Percentiles rank a stretch among this genome's conserved stretches.
These are phyloP conservation scores for Nemurella pictetii DNA, from an alignment of 2,888 invertebrate species.

Conservation along the genomic window DNA sequence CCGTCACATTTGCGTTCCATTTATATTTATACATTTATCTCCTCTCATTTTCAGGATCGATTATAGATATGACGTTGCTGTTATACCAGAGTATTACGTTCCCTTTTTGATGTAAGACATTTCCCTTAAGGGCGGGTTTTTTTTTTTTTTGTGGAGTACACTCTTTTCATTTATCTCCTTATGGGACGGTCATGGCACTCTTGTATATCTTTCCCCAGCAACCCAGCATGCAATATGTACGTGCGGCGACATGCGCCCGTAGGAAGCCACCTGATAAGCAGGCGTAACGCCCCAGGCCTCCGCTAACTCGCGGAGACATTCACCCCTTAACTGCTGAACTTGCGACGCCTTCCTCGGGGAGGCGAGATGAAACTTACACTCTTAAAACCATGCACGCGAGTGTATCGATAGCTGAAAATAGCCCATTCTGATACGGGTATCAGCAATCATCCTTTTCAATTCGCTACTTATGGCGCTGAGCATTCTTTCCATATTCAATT, in stretches of 20 bases:
- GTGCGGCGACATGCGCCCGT: neutral
- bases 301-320: neutral
- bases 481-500: neutral
- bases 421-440: neutral
- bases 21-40: neutral
- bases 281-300: neutral
- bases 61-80: neutral
- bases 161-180: neutral
- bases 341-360: neutral
- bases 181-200: neutral
- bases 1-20: neutral
- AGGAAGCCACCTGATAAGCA: neutral
- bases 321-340: neutral
- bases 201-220: neutral
- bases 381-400: neutral
- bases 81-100: neutral
- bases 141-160: neutral
- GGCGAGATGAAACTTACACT: neutral
- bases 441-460: neutral
- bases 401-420: neutral
- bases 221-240: neutral
- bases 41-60: neutral
- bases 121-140: neutral
- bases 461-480: neutral
- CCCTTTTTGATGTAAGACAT: neutral